These are phyloP conservation scores for Ailuropoda melanoleuca DNA, from an alignment of 2,113 vertebrate genomes.

Conservation along the genomic window DNA sequence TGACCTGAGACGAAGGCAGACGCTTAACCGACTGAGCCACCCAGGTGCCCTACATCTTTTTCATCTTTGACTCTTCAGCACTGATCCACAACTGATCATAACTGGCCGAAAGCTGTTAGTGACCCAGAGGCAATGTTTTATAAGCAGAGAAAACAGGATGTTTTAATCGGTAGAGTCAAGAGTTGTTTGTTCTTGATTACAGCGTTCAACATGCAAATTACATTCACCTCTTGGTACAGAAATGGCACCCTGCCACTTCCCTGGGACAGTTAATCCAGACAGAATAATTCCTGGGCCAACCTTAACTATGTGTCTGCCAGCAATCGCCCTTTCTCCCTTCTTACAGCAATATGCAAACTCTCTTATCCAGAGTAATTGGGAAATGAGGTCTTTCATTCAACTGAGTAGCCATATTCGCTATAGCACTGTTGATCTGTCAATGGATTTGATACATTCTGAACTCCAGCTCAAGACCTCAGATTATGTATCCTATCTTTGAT, in stretches of 20 bases:
- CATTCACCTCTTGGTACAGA: constrained; percentile 21
- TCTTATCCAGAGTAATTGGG: neutral
- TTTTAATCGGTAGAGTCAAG: constrained; percentile 68
- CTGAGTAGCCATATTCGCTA: neutral
- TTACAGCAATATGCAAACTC: neutral
- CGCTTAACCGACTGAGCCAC: neutral
- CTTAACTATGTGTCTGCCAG: neutral
- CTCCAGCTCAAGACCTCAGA: neutral
- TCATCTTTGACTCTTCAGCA: neutral
- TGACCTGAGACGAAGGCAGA: neutral
- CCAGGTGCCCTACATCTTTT: neutral
- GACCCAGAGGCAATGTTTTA: constrained; percentile 45
- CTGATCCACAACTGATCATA: neutral
- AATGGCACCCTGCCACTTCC: neutral
- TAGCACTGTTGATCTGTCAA: neutral
- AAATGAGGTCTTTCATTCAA: neutral
- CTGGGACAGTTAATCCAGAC: neutral
- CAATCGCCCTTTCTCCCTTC: neutral
- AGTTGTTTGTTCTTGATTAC: constrained; percentile 64
- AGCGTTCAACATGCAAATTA: constrained; percentile 63
- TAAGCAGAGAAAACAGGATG: constrained; percentile 52
- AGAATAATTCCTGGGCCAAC: neutral
- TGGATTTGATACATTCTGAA: constrained; percentile 20
- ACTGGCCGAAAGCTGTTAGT: neutral
- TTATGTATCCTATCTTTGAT: neutral